Base-by-base conservation (phyloP, 2,888 invertebrate genomes). In the Cremastinae sp. region DNA sequence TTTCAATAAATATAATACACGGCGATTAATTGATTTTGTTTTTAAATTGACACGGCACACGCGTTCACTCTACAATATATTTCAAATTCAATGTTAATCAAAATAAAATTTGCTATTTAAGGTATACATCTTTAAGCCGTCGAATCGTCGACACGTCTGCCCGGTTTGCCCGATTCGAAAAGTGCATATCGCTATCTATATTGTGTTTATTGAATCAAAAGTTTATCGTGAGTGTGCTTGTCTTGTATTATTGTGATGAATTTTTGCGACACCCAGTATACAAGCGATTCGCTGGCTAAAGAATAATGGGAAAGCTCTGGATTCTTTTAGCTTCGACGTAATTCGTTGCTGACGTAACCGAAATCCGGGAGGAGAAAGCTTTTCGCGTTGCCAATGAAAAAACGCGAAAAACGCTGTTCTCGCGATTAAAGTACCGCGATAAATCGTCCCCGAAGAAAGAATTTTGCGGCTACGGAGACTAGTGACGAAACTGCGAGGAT, bases 371-470 rank as follows among this genome's bases (percentile, higher is more conserved):
- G 82, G 28, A 2, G 5, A 28, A 41, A 12, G 78, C 73, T 81
- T 81, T 80, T 75, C 79, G 65, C 78, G 81, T 81, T 78, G 74
- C 79, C 47, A 45, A 75, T 61, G 75, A 69, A 69, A 69, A 28
- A 28, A 28, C 28, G 28, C 14, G 62, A 37, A 45, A 51, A 64
- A 14, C 9, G 61, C 41, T 28, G 56, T 16, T 47, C 37, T 16
- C 10, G 62, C 64, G 76, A 73, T 76, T 73, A 76, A 74, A 73
- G 62, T 58, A 64, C 69, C 14, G 47, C 45, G 64, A 69, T 68
- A 73, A 73, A 69, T 72, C 62, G 39, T 35, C 45, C 51, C 8
- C 39, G 39, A 39, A 10, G 49, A 64, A 68, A 74, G 58, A 47
- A 69, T 61, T 65, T 56, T 69, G 55, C 49, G 51, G 43, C 39